phyloP scores from a whole-genome alignment of 1,140 invertebrate genomes.

The Sycophila sp. region DNA sequence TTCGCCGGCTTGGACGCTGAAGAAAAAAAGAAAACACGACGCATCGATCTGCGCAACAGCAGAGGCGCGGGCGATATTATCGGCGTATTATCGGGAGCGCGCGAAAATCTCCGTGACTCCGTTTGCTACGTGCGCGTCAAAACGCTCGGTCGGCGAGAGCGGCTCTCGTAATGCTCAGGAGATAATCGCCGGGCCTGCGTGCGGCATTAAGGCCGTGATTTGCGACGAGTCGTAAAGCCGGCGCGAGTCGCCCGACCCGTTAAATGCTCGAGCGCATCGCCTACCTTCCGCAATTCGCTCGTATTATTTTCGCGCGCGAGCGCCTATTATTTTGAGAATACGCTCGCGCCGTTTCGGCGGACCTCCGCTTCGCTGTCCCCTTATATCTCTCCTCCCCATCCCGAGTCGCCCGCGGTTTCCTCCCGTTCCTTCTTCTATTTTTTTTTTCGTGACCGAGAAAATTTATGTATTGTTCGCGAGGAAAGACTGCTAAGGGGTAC shows the following conservation, averaged over 20 bases:
- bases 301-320: conserved; percentile 12
- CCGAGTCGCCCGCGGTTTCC: too few relatives aligned
- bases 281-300: conserved; percentile 3
- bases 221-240: conserved; percentile 27
- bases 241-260: not conserved
- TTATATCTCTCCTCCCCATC: too few relatives aligned
- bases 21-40: too few relatives aligned
- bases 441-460: too few relatives aligned
- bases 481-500: too few relatives aligned
- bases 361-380: not conserved
- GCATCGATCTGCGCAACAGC: too few relatives aligned
- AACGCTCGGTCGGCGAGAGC: not conserved
- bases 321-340: not conserved
- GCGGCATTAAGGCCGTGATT: conserved; percentile 15
- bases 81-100: too few relatives aligned
- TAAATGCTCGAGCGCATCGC: not conserved
- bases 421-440: too few relatives aligned
- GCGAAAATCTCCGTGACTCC: not conserved
- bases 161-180: not conserved
- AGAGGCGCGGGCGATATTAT: too few relatives aligned
- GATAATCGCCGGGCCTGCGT: conserved; percentile 18
- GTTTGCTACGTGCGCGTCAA: not conserved
- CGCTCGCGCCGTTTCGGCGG: too few relatives aligned
- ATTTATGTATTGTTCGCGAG: too few relatives aligned
- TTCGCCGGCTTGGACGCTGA: too few relatives aligned